phyloP scores from a whole-genome alignment of 2,888 invertebrate genomes.

The Microctonus aethiopoides region DNA sequence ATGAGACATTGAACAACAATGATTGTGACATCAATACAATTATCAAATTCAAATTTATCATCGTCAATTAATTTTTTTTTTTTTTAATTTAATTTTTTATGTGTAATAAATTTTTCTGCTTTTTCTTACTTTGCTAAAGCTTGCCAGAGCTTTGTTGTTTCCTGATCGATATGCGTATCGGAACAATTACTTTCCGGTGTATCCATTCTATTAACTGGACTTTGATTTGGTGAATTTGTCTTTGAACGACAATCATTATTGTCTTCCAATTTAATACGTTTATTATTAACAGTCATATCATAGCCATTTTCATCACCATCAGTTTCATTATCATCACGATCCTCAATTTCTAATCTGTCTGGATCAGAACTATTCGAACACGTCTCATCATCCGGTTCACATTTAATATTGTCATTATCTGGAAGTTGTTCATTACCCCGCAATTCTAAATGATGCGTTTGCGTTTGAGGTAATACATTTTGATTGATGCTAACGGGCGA shows the following conservation, averaged over 20 bases:
- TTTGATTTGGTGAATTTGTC: constrained; percentile 52
- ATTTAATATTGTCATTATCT: constrained; percentile 57
- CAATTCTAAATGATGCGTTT: constrained; percentile 59
- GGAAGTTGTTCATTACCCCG: constrained; percentile 47
- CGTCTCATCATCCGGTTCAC: constrained; percentile 72
- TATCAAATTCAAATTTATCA: constrained; percentile 21
- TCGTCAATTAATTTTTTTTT: background rate
- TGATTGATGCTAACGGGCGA: constrained; percentile 64
- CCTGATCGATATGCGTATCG: constrained; percentile 61
- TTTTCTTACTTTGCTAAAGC: constrained; percentile 57
- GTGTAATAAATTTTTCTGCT: too few relatives aligned
- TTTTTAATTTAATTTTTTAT: background rate
- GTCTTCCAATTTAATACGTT: constrained; percentile 53
- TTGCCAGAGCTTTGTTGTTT: constrained; percentile 62
- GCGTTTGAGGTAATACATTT: constrained; percentile 60
- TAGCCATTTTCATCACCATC: constrained; percentile 61
- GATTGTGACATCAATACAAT: constrained; percentile 25
- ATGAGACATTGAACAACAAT: constrained; percentile 10
- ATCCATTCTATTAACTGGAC: constrained; percentile 64
- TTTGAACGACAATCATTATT: constrained; percentile 55
- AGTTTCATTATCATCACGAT: constrained; percentile 58
- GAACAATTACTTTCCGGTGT: constrained; percentile 66
- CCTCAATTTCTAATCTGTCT: constrained; percentile 78
- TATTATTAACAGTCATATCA: constrained; percentile 58
- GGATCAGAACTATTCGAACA: constrained; percentile 82